Evolutionary conservation across 2,113 vertebrate genomes (phyloP), one percentile per base, ranked within the genome.

Genomic region (Elaphurus davidianus): DNA sequence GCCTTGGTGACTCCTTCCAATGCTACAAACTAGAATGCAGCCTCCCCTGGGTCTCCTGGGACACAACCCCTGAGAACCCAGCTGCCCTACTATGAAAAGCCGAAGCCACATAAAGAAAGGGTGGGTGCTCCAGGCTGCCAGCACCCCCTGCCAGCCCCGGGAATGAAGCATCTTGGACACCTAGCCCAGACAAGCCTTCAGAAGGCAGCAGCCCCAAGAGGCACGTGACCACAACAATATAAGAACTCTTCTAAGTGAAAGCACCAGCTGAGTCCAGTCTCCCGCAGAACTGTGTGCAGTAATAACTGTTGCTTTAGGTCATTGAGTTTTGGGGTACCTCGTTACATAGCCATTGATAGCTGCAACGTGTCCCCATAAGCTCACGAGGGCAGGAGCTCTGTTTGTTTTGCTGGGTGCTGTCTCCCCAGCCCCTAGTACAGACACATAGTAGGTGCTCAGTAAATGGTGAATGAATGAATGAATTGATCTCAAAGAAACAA

Each of bases 191-290:
- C 0, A 40, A 54, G 54, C 7, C 28, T 67, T 60, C 78, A 17
- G 21, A 76, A 6, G 47, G 28, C 47, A 54, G 11, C 16, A 33
- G 45, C 43, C n/a, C 19, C 36, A 21, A 33, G 23, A 9, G 17
- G 40, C 55, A 12, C 0, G 2, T 4, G 57, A 4, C 92, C 13
- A 36, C 50, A 43, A 6, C 5, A 1, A 13, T 5, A 12, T 10
- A 33, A 85, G 50, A 40, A 47, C 23, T 43, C 62, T 8, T 33
- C 52, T 12, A 67, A n/a, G 33, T 10, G 55, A 60, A 23, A 21
- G 33, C 67, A 11, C 55, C 40, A 45, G 2, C 16, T 5, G 16
- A 27, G 40, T 12, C 64, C 55, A 55, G 30, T 40, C 55, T 17
- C 30, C 50, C 33, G 2, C 5, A 45, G 92, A 74, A 28, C 27